phyloP scores from a whole-genome alignment of 2,797 vertebrate genomes.

The Glossophaga mutica region DNA sequence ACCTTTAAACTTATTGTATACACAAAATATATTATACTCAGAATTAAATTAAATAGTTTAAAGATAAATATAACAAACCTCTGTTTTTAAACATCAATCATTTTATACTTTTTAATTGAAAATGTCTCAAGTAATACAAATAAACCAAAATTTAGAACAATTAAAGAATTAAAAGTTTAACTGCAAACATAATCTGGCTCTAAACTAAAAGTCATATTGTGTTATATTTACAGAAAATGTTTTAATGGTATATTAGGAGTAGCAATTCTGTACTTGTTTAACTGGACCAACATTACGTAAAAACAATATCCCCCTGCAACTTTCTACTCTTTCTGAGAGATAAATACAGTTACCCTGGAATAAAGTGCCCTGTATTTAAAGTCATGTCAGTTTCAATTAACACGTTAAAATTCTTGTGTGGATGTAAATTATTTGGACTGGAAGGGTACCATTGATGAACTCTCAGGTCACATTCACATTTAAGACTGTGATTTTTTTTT shows the following conservation, averaged over 20 bases:
- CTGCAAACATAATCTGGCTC: background rate
- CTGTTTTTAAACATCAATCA: background rate
- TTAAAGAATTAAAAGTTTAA: background rate
- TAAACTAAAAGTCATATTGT: background rate
- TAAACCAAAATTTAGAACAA: background rate
- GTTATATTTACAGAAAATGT: background rate
- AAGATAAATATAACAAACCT: background rate
- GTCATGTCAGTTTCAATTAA: background rate
- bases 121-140: background rate
- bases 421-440: background rate
- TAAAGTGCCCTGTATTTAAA: background rate
- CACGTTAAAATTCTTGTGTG: background rate
- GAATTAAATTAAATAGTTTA: background rate
- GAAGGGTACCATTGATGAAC: background rate
- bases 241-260: background rate
- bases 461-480: background rate
- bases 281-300: background rate
- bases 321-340: background rate
- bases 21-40: background rate
- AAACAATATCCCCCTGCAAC: background rate
- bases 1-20: background rate
- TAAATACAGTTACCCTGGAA: background rate
- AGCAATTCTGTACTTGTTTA: background rate
- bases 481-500: background rate
- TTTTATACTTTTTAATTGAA: constrained; percentile 20